phyloP scores from a whole-genome alignment of 1,140 invertebrate species.

The Tetramorium simillimum region DNA sequence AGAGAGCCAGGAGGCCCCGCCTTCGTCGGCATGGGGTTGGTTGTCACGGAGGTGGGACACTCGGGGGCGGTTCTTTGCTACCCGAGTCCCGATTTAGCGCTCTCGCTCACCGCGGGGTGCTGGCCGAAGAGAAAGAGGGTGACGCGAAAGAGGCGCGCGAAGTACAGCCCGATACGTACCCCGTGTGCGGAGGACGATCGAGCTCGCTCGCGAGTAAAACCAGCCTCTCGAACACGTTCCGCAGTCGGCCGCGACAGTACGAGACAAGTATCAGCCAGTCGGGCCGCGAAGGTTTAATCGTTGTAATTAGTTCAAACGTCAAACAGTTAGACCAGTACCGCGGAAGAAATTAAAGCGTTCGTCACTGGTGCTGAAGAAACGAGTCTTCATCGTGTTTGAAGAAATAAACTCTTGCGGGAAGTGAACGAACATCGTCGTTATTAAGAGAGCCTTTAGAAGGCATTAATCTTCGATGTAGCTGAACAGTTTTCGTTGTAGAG shows the following conservation, averaged over 20 bases:
- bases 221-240: constrained; percentile 61
- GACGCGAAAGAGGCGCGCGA: constrained; percentile 47
- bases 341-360: not conserved
- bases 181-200: constrained; percentile 70
- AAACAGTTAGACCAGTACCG: not conserved
- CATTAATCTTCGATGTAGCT: not conserved
- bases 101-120: constrained; percentile 40
- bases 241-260: constrained; percentile 21
- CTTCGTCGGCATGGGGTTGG: constrained; percentile 79
- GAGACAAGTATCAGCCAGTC: constrained; percentile 14
- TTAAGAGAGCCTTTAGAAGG: not conserved
- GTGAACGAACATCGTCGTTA: not conserved
- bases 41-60: constrained; percentile 74
- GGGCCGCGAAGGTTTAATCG: constrained; percentile 11
- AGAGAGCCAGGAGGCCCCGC: constrained; percentile 75
- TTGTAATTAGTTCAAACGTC: not conserved
- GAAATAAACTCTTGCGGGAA: not conserved
- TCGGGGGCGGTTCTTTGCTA: constrained; percentile 78
- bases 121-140: constrained; percentile 3
- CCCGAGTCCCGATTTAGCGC: constrained; percentile 53
- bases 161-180: constrained; percentile 48
- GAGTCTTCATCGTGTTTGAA: not conserved
- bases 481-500: not conserved
- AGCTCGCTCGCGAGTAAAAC: constrained; percentile 66
- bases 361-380: not conserved